These are phyloP conservation scores for Metridium senile DNA, from an alignment of 92 coral and sea anemone species.

Conservation along the genomic window DNA sequence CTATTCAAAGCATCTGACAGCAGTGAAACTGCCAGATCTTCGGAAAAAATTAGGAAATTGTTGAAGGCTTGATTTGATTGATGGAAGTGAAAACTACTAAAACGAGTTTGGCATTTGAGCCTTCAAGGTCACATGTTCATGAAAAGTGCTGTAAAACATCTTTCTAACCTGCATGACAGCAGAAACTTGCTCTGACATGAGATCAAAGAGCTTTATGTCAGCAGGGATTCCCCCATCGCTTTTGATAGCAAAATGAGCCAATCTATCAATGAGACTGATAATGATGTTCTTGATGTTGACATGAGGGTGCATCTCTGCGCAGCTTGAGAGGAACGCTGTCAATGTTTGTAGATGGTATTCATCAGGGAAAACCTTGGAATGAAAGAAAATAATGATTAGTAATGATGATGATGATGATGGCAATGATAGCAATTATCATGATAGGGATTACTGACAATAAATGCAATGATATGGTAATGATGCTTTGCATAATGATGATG, in stretches of 20 bases:
- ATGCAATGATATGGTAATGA: not conserved
- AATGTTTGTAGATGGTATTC: slow-evolving; percentile 96
- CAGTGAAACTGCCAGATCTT: too few relatives aligned
- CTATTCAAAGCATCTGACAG: too few relatives aligned
- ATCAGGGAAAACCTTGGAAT: slow-evolving; percentile 89
- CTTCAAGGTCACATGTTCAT: not conserved
- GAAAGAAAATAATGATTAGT: not conserved
- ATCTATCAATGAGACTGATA: slow-evolving; percentile 85
- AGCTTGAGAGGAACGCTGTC: slow-evolving; percentile 81
- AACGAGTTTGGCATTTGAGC: too few relatives aligned
- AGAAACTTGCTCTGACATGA: slow-evolving; percentile 97
- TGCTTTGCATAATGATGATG: too few relatives aligned
- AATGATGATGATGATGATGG: slow-evolving; percentile 4
- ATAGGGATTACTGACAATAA: not conserved
- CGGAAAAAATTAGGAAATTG: too few relatives aligned
- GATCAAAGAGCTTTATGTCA: slow-evolving; percentile 85
- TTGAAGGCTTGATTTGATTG: too few relatives aligned
- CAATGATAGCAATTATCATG: not conserved
- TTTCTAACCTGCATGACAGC: slow-evolving; percentile 89
- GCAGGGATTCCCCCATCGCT: slow-evolving; percentile 99
- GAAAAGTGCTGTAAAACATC: not conserved
- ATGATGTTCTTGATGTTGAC: slow-evolving; percentile 98
- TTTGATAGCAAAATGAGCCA: slow-evolving; percentile 93
- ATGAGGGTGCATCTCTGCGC: slow-evolving; percentile 87
- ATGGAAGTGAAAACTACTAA: too few relatives aligned